Conservation (phyloP, 2,113 vertebrate species). For the Nibea albiflora region DNA sequence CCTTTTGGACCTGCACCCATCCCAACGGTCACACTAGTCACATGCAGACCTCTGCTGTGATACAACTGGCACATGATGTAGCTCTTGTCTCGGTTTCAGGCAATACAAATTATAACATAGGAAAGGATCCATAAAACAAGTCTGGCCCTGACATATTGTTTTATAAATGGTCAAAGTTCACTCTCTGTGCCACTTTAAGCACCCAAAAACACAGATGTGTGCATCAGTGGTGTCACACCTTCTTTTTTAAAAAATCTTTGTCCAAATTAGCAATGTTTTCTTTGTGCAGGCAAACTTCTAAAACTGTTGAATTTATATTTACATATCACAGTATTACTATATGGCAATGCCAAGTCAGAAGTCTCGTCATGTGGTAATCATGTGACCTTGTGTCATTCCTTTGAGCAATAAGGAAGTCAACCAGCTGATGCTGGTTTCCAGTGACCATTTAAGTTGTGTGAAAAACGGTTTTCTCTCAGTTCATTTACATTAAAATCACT, state of each 20-base stretch:
- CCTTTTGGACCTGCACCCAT: not conserved
- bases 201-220: too few relatives aligned
- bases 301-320: not conserved
- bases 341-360: conserved; percentile 52
- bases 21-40: not conserved
- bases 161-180: too few relatives aligned
- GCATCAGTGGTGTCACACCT: not conserved
- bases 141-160: too few relatives aligned
- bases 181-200: not conserved
- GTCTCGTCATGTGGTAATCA: conserved; percentile 77
- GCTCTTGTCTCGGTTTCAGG: not conserved
- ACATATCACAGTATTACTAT: not conserved
- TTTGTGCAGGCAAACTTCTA: not conserved
- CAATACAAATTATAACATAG: not conserved
- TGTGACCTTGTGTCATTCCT: conserved; percentile 74
- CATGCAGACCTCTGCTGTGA: not conserved
- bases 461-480: not conserved
- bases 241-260: not conserved
- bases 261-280: not conserved
- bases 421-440: conserved; percentile 40
- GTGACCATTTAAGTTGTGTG: not conserved
- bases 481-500: not conserved
- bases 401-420: conserved; percentile 72
- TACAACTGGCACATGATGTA: not conserved
- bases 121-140: conserved; percentile 7